phyloP scores from a whole-genome alignment of 2,113 vertebrate species.

The Apodemus speciosus region DNA sequence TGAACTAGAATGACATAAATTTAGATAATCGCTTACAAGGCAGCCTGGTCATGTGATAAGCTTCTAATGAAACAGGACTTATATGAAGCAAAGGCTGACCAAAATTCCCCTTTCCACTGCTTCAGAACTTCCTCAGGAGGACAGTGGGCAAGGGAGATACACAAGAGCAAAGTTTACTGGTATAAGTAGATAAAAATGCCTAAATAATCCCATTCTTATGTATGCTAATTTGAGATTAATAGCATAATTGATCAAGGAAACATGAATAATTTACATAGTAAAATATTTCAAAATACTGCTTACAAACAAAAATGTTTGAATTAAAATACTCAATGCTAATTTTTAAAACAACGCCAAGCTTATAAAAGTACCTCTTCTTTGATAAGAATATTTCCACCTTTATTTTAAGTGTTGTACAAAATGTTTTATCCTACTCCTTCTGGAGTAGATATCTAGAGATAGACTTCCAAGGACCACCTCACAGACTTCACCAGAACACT shows the following conservation, averaged over 20 bases:
- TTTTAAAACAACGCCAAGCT: conserved; percentile 26
- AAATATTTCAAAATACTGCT: conserved; percentile 1
- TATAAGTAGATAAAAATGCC: not conserved
- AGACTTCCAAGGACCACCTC: not conserved
- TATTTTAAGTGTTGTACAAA: conserved; percentile 18
- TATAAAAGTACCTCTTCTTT: not conserved
- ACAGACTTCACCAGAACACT: not conserved
- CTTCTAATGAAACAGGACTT: not conserved
- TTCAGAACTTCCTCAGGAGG: not conserved
- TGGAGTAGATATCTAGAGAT: not conserved
- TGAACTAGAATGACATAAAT: not conserved
- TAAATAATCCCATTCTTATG: not conserved
- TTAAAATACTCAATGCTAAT: not conserved
- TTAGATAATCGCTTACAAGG: not conserved
- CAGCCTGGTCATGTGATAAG: not conserved
- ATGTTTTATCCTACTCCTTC: not conserved
- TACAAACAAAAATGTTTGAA: conserved; percentile 23
- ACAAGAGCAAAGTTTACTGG: not conserved
- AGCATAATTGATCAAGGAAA: not conserved
- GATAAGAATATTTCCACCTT: conserved; percentile 25
- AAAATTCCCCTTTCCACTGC: not conserved
- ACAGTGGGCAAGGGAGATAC: too few relatives aligned
- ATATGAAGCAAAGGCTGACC: not conserved
- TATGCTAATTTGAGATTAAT: not conserved
- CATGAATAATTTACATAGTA: not conserved